Percentiles rank a stretch among this genome's conserved stretches.
These are phyloP conservation scores for cat (Felis catus) DNA, from an alignment of 2,113 vertebrate genomes.

Conservation along the genomic window DNA sequence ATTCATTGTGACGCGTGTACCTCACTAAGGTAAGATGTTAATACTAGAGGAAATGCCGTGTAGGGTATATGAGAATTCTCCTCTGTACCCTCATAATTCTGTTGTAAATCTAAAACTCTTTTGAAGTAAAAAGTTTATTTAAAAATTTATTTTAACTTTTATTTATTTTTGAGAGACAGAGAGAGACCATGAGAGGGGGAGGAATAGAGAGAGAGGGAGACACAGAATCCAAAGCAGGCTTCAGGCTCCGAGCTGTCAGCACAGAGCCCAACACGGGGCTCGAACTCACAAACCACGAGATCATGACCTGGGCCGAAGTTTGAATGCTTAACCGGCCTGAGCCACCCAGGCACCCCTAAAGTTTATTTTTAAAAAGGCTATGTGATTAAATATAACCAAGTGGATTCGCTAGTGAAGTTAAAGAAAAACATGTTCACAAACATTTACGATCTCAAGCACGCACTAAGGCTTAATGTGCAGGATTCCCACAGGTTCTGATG, in stretches of 20 bases:
- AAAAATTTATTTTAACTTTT: too few relatives aligned
- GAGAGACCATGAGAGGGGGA: too few relatives aligned
- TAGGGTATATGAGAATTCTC: background rate
- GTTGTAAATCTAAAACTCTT: background rate
- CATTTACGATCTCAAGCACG: background rate
- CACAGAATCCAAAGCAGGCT: too few relatives aligned
- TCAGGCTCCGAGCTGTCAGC: too few relatives aligned
- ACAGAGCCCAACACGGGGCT: too few relatives aligned
- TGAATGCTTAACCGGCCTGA: too few relatives aligned
- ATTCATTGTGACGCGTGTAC: background rate
- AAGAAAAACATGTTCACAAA: background rate
- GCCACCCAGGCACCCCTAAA: too few relatives aligned
- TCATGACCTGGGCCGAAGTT: too few relatives aligned
- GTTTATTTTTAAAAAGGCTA: background rate
- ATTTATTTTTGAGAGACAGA: too few relatives aligned
- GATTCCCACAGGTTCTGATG: background rate
- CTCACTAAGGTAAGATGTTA: background rate
- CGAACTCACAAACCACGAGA: too few relatives aligned
- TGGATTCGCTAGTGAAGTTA: background rate
- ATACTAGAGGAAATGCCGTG: background rate
- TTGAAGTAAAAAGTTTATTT: background rate
- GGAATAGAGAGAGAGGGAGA: too few relatives aligned
- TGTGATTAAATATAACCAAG: background rate
- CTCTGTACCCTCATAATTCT: background rate
- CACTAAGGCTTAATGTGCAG: background rate